phyloP scores from a whole-genome alignment of 2,888 invertebrate species.

The Andrena flavipes region DNA sequence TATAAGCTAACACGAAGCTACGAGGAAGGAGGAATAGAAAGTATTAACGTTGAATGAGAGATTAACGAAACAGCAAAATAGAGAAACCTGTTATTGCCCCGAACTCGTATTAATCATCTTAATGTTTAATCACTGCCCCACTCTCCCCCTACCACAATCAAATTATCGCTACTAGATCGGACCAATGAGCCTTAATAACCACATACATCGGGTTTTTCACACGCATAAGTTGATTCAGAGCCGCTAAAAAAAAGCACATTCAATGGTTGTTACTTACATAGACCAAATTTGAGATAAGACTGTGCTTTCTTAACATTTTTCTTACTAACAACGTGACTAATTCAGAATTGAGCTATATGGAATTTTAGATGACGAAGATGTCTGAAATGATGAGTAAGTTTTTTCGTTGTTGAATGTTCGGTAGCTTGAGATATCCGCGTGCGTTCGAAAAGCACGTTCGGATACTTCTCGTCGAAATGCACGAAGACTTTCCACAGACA shows the following conservation, averaged over 20 bases:
- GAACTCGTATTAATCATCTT: constrained; percentile 27
- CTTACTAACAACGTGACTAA: constrained; percentile 38
- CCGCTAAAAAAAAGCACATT: constrained; percentile 78
- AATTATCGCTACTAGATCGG: constrained; percentile 71
- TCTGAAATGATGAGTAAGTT: neutral
- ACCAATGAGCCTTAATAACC: constrained; percentile 81
- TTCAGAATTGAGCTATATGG: constrained; percentile 29
- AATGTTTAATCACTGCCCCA: constrained; percentile 48
- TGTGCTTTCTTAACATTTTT: constrained; percentile 51
- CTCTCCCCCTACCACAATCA: constrained; percentile 6
- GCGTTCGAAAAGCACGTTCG: constrained; percentile 10
- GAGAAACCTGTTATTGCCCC: constrained; percentile 19
- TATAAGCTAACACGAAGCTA: neutral
- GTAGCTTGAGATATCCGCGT: neutral
- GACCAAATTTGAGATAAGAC: constrained; percentile 70
- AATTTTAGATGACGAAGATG: constrained; percentile 2
- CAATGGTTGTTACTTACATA: constrained; percentile 71
- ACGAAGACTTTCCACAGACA: constrained; percentile 3
- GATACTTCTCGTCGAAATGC: neutral
- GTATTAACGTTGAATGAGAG: constrained; percentile 1
- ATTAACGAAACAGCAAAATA: constrained; percentile 11
- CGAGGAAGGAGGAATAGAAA: neutral
- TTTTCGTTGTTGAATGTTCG: constrained; percentile 20
- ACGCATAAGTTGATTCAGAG: constrained; percentile 62
- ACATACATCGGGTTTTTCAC: constrained; percentile 59